Percentiles rank a stretch among this genome's conserved stretches.
These are phyloP conservation scores for Drosophila baimaii DNA, from an alignment of 1,140 invertebrate genomes.

Conservation along the genomic window DNA sequence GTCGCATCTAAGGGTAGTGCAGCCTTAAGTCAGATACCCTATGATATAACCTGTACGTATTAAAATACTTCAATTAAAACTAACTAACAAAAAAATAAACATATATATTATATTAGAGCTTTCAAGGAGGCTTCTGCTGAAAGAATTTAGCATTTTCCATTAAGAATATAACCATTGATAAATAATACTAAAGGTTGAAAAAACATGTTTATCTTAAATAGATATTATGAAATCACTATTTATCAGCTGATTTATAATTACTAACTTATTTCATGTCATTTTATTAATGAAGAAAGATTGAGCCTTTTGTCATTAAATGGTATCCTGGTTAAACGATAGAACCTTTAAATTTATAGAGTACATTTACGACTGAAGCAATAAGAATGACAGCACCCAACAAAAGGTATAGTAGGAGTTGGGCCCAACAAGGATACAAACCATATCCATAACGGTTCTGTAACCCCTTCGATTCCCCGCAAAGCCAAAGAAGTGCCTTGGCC, in stretches of 20 bases:
- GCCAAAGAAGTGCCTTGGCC: slow-evolving; percentile 49
- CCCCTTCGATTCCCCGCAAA: slow-evolving; percentile 8
- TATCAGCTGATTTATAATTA: too few species aligned
- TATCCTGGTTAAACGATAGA: too few species aligned
- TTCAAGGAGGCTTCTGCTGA: accelerated
- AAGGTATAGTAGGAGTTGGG: slow-evolving; percentile 6
- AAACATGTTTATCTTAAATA: too few species aligned
- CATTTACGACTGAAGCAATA: slow-evolving; percentile 22
- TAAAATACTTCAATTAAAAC: too few species aligned
- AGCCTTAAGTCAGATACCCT: not conserved
- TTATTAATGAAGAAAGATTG: not conserved
- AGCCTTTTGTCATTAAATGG: not conserved
- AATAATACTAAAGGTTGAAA: too few species aligned
- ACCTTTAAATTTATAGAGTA: not conserved
- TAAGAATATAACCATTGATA: too few species aligned
- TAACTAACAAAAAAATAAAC: too few species aligned
- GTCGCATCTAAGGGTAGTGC: not conserved
- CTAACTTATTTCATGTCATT: too few species aligned
- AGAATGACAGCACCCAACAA: slow-evolving; percentile 27
- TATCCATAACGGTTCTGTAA: slow-evolving; percentile 5
- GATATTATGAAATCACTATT: too few species aligned
- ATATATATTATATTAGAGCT: too few species aligned
- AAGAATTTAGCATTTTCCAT: too few species aligned
- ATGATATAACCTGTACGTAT: not conserved
- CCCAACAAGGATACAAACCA: not conserved